Conservation (phyloP, 2,797 vertebrate species). For the Sebastes steindachneri region DNA sequence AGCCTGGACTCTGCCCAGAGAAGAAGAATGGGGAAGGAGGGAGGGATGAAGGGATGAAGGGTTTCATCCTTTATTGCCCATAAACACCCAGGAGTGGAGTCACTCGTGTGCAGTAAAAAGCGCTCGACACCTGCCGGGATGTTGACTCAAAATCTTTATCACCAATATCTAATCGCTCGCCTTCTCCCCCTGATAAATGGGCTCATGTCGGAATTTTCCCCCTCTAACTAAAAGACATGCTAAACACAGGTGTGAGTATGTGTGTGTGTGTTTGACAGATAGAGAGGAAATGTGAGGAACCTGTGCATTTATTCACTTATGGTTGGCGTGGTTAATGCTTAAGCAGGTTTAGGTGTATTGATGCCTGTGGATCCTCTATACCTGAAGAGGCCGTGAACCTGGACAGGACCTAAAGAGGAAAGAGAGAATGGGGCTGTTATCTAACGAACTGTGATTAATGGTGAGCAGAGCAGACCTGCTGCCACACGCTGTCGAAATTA, state of each 20-base stretch:
- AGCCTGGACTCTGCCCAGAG: conserved; percentile 62
- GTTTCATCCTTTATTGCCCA: conserved; percentile 72
- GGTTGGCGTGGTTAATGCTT: conserved; percentile 71
- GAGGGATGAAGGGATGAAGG: conserved; percentile 34
- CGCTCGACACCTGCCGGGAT: conserved; percentile 88
- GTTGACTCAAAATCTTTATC: conserved; percentile 93
- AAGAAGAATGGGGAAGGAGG: conserved; percentile 8
- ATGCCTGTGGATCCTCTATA: conserved; percentile 32
- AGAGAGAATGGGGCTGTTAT: conserved; percentile 28
- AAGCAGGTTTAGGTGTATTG: conserved; percentile 51
- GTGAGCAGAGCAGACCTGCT: conserved; percentile 39
- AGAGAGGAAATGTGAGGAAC: conserved; percentile 40
- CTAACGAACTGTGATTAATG: conserved; percentile 38
- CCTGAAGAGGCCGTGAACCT: conserved; percentile 33
- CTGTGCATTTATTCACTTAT: conserved; percentile 62
- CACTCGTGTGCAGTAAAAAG: conserved; percentile 72
- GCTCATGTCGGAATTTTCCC: conserved; percentile 80
- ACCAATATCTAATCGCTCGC: conserved; percentile 87
- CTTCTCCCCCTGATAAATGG: conserved; percentile 87
- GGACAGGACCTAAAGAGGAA: conserved; percentile 31
- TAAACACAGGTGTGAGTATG: conserved; percentile 78
- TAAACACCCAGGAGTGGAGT: conserved; percentile 67
- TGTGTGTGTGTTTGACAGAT: conserved; percentile 32
- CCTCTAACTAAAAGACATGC: conserved; percentile 55
- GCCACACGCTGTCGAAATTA: conserved; percentile 51